Base-by-base conservation (phyloP, 2,113 vertebrate genomes). In the Dryoscopus gambensis region DNA sequence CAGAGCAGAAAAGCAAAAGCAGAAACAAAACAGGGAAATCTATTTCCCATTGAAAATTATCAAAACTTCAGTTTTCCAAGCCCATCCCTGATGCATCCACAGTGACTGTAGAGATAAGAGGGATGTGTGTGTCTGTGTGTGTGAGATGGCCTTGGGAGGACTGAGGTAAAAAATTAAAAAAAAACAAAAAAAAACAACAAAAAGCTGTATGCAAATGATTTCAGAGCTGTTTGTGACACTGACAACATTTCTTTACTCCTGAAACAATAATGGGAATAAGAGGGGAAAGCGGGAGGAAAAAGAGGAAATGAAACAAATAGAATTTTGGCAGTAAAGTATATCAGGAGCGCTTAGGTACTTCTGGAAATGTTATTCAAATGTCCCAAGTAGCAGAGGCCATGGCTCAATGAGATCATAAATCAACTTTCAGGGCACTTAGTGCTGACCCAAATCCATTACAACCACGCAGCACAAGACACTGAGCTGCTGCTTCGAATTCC, bases 281-380 rank as follows among this genome's bases (percentile, higher is more conserved):
- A 19, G 55, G 63, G 75, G 33, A 96, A 96, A 87, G 87, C 88
- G 35, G 78, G 63, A 69, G 47, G 63, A 71, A 88, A 89, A 95
- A 77, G 47, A 91, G 78, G 82, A 96, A 91, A 88, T 67, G 5
- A 87, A 95, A 81, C 63, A 83, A 95, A 94, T 92, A 76, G 76
- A 71, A 64, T 94, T 92, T 91, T 93, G 87, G 44, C 91, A 95
- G 59, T 57, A 65, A 91, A 90, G 70, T 83, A n/a, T 52, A 67
- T 90, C 75, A 86, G 52, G 67, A 96, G 24, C 50, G 70, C 90
- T 93, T 95, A 84, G 87, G 90, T 90, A 74, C 68, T 81, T 73
- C 40, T 95, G 86, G 49, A 94, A 93, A 90, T 55, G 33, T 70
- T 92, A 63, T 77, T 92, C 83, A 62, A 0, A 77, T 94, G 94